A percentile compares a stretch with the other conserved stretches of the same genome.
phyloP scores from a whole-genome alignment of 2,888 invertebrate genomes.

The Schizaphis graminum region DNA sequence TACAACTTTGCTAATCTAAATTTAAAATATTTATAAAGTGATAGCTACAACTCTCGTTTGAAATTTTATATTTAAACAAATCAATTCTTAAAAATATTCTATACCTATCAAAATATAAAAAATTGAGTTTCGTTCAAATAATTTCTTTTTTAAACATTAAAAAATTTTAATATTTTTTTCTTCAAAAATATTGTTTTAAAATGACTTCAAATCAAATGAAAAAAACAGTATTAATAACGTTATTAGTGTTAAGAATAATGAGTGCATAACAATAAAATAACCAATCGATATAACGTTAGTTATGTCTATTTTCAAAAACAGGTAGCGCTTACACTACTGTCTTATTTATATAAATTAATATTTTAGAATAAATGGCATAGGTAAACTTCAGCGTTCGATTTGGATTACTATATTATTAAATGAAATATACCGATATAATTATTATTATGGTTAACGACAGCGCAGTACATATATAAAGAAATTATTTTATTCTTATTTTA shows the following conservation, averaged over 20 bases:
- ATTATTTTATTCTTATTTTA: background rate
- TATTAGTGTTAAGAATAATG: background rate
- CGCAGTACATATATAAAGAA: background rate
- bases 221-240: background rate
- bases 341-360: background rate
- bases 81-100: no score
- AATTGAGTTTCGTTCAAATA: background rate
- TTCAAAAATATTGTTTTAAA: background rate
- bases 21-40: background rate
- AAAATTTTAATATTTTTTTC: background rate
- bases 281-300: background rate
- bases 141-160: background rate
- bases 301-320: background rate
- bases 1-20: background rate
- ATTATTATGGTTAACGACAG: background rate
- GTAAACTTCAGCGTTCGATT: background rate
- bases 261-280: background rate
- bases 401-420: background rate
- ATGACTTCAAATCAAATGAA: background rate
- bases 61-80: no score
- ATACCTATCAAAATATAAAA: background rate
- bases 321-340: background rate
- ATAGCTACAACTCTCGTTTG: no score
- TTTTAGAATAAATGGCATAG: background rate
- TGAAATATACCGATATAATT: background rate